Evolutionary conservation across 2,113 vertebrate genomes (phyloP).

Genomic region (Eonycteris spelaea): DNA sequence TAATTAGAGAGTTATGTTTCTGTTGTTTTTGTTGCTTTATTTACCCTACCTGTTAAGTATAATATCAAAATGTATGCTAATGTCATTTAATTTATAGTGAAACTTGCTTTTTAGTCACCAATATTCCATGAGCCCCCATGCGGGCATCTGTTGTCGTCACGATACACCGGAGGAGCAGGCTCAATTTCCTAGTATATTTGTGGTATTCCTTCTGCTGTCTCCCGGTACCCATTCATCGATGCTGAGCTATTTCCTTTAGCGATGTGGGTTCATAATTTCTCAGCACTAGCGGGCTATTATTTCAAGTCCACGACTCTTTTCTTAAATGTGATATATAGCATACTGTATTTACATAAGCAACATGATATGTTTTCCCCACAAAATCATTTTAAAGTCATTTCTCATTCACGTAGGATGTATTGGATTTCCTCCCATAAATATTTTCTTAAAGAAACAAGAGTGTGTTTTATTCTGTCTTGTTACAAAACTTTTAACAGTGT

Average conservation of each 20-base stretch:
- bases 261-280: not conserved
- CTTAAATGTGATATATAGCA: not conserved
- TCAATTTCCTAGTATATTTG: not conserved
- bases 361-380: not conserved
- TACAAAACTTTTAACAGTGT: not conserved
- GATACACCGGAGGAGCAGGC: not conserved
- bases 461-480: not conserved
- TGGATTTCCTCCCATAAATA: not conserved
- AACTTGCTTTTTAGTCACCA: not conserved
- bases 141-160: not conserved
- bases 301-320: not conserved
- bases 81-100: not conserved
- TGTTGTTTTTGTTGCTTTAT: not conserved
- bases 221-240: not conserved
- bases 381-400: not conserved
- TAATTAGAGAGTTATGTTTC: not conserved
- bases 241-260: not conserved
- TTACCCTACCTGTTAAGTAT: not conserved
- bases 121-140: not conserved
- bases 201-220: not conserved
- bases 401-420: not conserved
- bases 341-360: not conserved
- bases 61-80: not conserved
- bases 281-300: not conserved
- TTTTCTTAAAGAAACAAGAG: not conserved